Evolutionary conservation across 2,113 vertebrate genomes (phyloP), one percentile per base, ranked within the genome.

Genomic region (Antechinus flavipes): DNA sequence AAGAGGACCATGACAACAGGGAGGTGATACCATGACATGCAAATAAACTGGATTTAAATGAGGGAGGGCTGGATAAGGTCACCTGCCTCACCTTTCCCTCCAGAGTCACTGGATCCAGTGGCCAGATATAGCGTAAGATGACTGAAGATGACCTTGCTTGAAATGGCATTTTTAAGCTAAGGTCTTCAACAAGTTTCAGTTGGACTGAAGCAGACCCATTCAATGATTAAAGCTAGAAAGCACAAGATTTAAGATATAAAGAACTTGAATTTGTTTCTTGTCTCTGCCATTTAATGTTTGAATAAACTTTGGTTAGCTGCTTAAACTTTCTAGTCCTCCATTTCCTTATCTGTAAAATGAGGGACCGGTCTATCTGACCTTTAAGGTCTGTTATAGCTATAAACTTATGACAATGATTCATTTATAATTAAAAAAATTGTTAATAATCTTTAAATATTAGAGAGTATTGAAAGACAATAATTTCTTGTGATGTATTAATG

Each of bases 401-500:
- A 42, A 84, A 84, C 2, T 19, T 84, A 76, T 23, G 19, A 23
- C 19, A 84, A 92, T 94, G 68, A 23, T 52, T 92, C 97, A 58
- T 91, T 97, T 95, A 91, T 95, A 91, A 92, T 95, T 49, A 50
- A 58, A n/a, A 94, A 50, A 95, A 50, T 68, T 92, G 10, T 95
- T 54, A 92, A 93, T 94, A 94, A 50, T 58, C 61, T 93, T 94
- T 91, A 94, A 96, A 95, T 89, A 55, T 46, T 90, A 96, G 19
- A 47, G 54, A 96, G 95, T 91, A 95, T 90, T 91, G 26, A 19
- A 76, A 22, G 54, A 42, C 92, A 91, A 68, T 92, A 49, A 94
- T 95, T 95, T 97, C 68, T n/a, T 90, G 47, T 95, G 91, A 96
- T 97, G 49, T 97, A 94, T 95, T 98, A 96, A 93, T 96, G 90